These are phyloP conservation scores for Lates japonicus DNA, from an alignment of 2,797 vertebrate species.

Conservation along the genomic window DNA sequence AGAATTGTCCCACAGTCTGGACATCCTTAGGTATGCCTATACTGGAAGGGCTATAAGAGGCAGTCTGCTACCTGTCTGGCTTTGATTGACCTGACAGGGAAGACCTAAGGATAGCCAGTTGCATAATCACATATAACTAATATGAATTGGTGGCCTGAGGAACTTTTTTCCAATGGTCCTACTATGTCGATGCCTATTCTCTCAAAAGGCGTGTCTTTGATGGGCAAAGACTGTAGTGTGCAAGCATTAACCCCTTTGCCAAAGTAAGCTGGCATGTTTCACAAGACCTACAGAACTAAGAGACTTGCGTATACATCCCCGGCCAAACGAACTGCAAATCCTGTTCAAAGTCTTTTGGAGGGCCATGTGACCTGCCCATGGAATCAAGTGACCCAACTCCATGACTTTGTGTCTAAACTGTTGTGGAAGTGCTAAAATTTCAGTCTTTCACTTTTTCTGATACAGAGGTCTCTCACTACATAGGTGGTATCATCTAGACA, in stretches of 20 bases:
- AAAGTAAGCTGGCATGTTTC: neutral
- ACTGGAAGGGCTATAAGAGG: neutral
- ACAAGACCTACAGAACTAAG: neutral
- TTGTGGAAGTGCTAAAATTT: neutral
- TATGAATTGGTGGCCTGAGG: neutral
- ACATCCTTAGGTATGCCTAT: neutral
- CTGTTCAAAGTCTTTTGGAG: neutral
- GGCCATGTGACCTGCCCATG: conserved; percentile 17
- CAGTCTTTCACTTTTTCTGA: neutral
- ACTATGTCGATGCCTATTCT: neutral
- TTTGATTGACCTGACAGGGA: neutral
- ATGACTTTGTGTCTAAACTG: neutral
- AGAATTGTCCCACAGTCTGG: neutral
- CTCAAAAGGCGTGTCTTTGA: neutral
- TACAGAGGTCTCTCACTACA: neutral
- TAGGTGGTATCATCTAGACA: neutral
- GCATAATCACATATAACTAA: conserved; percentile 3
- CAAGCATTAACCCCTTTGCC: neutral
- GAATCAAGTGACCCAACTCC: neutral
- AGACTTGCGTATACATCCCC: neutral
- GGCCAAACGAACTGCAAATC: neutral
- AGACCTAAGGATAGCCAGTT: neutral
- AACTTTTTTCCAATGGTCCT: neutral
- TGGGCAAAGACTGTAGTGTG: neutral
- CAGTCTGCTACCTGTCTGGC: neutral